Conservation (phyloP, 2,888 invertebrate species). For the Sinhomidia bicolor region DNA sequence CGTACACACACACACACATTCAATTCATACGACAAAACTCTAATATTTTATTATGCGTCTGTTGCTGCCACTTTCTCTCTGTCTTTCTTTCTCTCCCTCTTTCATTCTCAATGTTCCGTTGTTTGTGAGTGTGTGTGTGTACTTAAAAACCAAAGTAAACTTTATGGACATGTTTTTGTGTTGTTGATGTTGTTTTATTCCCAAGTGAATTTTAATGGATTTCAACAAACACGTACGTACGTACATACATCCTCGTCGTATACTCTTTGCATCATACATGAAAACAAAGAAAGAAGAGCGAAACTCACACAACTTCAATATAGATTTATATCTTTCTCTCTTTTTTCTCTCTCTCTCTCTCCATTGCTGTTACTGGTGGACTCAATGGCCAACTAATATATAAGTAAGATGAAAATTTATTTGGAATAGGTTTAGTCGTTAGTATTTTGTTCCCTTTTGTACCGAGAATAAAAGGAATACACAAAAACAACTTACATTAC, state of each 20-base stretch:
- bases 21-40: not conserved
- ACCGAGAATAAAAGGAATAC: conserved; percentile 6
- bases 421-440: conserved; percentile 29
- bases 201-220: conserved; percentile 63
- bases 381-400: not conserved
- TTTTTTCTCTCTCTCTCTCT: not conserved
- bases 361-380: not conserved
- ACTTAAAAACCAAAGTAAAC: conserved; percentile 46
- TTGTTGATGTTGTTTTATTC: conserved; percentile 51
- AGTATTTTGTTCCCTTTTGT: conserved; percentile 9
- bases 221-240: conserved; percentile 43
- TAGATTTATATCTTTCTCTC: not conserved
- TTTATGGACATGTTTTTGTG: conserved; percentile 50
- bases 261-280: not conserved
- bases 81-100: not conserved
- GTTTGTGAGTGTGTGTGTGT: conserved; percentile 11
- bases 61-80: not conserved
- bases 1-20: not conserved
- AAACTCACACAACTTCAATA: no score
- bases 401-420: conserved; percentile 14
- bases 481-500: not conserved
- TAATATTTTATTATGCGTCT: conserved; percentile 10
- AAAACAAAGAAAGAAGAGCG: not conserved
- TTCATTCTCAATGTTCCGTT: not conserved
- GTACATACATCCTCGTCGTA: not conserved